Evolutionary conservation across 2,888 invertebrate genomes (phyloP).

Genomic region (Schrankia costaestrigalis): DNA sequence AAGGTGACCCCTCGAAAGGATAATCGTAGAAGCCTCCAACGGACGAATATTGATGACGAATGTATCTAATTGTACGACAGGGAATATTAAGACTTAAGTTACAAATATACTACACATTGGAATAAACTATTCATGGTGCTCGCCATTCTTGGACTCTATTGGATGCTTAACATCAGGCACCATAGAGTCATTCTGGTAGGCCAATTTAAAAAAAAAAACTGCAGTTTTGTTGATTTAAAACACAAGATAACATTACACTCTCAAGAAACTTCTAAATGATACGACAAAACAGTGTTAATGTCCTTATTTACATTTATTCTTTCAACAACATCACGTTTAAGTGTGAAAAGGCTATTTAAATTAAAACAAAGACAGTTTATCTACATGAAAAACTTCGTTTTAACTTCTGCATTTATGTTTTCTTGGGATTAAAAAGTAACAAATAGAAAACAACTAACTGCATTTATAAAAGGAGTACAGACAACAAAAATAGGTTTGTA

Average conservation of each 20-base stretch:
- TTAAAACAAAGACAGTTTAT: conserved; percentile 1
- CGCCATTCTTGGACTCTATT: no score
- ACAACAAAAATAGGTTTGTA: background rate
- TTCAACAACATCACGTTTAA: conserved; percentile 19
- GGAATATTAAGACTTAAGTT: background rate
- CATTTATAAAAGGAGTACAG: no score
- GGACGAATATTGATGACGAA: no score
- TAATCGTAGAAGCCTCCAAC: no score
- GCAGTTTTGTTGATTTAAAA: background rate
- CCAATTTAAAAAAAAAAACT: conserved; percentile 2
- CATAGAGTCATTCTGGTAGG: no score
- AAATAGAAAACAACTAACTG: background rate
- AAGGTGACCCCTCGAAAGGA: no score
- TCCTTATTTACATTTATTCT: conserved; percentile 27
- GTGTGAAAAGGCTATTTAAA: conserved; percentile 18
- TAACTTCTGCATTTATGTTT: background rate
- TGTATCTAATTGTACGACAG: background rate
- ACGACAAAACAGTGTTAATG: conserved; percentile 23
- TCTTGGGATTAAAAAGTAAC: no score
- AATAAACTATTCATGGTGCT: no score
- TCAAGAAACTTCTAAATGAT: conserved; percentile 19
- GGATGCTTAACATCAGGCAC: no score
- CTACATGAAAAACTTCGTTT: background rate
- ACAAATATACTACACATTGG: conserved; percentile 1
- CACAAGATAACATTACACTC: conserved; percentile 11